phyloP scores from a whole-genome alignment of 2,797 vertebrate species.

The Girardinus metallicus region DNA sequence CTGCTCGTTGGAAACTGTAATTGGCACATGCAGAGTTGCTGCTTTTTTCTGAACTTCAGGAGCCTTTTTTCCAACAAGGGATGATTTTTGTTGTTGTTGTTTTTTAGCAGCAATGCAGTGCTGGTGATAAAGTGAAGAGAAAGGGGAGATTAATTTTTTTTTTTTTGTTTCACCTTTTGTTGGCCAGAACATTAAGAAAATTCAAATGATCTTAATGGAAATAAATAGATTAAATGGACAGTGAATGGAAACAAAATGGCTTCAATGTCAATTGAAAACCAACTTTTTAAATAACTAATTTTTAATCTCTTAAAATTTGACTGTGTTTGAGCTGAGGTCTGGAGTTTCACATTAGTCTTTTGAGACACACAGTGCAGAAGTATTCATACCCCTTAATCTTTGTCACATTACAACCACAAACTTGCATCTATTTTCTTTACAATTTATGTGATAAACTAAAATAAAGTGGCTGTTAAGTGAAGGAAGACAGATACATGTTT shows the following conservation, averaged over 20 bases:
- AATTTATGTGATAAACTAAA: background rate
- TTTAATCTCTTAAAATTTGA: background rate
- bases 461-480: background rate
- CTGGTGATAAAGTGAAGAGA: conserved; percentile 14
- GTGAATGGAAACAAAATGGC: background rate
- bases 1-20: conserved; percentile 31
- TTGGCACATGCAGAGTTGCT: conserved; percentile 25
- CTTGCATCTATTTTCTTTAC: background rate
- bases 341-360: background rate
- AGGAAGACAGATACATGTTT: background rate
- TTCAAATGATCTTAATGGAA: background rate
- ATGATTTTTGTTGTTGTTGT: conserved; percentile 27
- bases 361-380: background rate
- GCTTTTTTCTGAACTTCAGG: conserved; percentile 43
- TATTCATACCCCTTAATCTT: background rate
- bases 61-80: conserved; percentile 17
- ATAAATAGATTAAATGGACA: background rate
- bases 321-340: background rate
- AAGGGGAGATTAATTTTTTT: background rate
- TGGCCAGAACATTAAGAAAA: background rate
- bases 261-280: background rate
- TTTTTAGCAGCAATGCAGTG: conserved; percentile 20
- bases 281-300: background rate
- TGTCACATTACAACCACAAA: background rate
- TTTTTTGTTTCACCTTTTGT: background rate